phyloP scores from a whole-genome alignment of 2,797 vertebrate genomes.

The Sebastes hopkinsi region DNA sequence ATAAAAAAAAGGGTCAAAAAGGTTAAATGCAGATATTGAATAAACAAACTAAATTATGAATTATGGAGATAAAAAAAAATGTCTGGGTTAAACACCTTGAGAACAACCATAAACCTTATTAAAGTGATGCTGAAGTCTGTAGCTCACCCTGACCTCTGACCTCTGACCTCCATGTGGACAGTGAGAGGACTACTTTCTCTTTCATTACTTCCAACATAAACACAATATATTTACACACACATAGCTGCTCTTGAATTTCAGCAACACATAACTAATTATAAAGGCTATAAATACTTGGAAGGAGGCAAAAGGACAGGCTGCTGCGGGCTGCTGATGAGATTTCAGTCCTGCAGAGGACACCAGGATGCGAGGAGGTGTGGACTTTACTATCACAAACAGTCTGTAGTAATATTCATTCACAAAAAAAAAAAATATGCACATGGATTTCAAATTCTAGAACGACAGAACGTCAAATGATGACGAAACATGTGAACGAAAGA shows the following conservation, averaged over 20 bases:
- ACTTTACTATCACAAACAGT: constrained; percentile 37
- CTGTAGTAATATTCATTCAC: constrained; percentile 59
- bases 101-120: no score
- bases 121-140: no score
- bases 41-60: no score
- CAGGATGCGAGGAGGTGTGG: constrained; percentile 41
- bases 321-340: constrained; percentile 2
- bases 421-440: constrained; percentile 51
- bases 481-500: background rate
- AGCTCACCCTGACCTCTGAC: no score
- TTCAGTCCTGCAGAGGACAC: constrained; percentile 28
- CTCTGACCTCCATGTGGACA: no score
- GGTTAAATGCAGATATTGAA: no score
- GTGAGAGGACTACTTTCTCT: no score
- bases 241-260: background rate
- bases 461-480: constrained; percentile 13
- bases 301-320: background rate
- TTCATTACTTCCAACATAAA: no score
- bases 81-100: no score
- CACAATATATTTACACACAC: background rate
- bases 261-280: background rate
- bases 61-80: no score
- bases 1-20: no score
- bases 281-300: constrained; percentile 2
- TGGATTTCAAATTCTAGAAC: constrained; percentile 38